A percentile compares a stretch with the other conserved stretches of the same genome.
phyloP scores from a whole-genome alignment of 2,888 invertebrate genomes.

The Melieria crassipennis region DNA sequence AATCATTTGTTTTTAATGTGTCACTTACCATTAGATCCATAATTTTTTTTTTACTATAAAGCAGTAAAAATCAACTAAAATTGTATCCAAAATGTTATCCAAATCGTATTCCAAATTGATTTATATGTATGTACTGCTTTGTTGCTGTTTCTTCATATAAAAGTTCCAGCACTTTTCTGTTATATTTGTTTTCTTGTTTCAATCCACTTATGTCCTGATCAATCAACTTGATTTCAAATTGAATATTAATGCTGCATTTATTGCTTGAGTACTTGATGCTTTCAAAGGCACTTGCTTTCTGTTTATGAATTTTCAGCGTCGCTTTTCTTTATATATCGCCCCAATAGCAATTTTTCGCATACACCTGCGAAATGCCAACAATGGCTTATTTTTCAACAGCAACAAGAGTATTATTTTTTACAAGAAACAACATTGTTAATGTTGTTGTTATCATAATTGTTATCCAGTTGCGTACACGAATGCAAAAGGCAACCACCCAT shows the following conservation, averaged over 20 bases:
- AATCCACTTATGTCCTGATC: not conserved
- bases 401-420: not conserved
- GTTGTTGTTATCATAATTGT: not conserved
- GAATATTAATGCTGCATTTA: not conserved
- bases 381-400: not conserved
- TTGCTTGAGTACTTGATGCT: constrained; percentile 8
- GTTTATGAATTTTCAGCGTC: not conserved
- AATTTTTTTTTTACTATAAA: not conserved
- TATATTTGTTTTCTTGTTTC: not conserved
- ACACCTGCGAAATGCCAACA: constrained; percentile 18
- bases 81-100: not conserved
- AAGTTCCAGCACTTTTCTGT: too few species aligned
- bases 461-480: not conserved
- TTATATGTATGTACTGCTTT: too few species aligned
- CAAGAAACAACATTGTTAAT: not conserved
- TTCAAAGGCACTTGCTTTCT: constrained; percentile 21
- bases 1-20: not conserved
- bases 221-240: not conserved
- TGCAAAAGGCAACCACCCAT: constrained; percentile 8
- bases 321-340: constrained; percentile 25
- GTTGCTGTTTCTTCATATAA: too few species aligned
- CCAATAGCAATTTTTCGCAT: not conserved
- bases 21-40: constrained; percentile 1
- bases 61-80: not conserved
- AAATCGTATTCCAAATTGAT: not conserved